Base-by-base conservation (phyloP, 2,888 invertebrate genomes). In the Seladonia tumulorum region DNA sequence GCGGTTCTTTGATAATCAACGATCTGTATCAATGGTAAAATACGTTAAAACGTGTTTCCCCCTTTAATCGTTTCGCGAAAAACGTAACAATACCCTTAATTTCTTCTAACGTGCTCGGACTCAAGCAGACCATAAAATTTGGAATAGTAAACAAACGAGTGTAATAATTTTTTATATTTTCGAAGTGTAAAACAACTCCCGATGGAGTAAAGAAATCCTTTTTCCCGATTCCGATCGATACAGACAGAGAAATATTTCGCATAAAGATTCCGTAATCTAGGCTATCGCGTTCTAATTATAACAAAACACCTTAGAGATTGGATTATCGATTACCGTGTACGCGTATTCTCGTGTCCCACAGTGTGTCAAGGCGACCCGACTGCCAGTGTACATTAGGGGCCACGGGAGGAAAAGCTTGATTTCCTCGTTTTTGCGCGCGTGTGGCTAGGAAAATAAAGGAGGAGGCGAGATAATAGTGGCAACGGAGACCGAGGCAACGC, bases 401-500 rank as follows among this genome's bases (percentile, higher is more conserved):
- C 16, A 25, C 78, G 49, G 76, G 35, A 76, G 22, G 29, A 47
- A 66, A 49, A 75, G 60, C 60, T 14, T 16, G 49, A 80, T 14
- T 66, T 53, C n/a, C 70, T 42, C 70, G 39, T 42, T 70, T 81
- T 81, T 57, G 29, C 29, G 53, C 68, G 57, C 39, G 42, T 49
- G 16, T 22, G 18, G 79, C 72, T 74, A 63, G 75, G 75, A 83
- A 83, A 83, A 75, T 81, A 83, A 39, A 71, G 70, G 57, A 39
- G 70, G 29, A 70, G 70, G 12, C 45, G 60, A 75, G 82, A 80
- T 82, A 82, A 82, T 53, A 29, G 74, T 14, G 66, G 45, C n/a
- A 66, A 66, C 35, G 47, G 29, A n/a, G 45, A 25, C 47, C 45
- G 66, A 45, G 35, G 73, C 82, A 45, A 45, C 45, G 81, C 66